Evolutionary conservation across 2,888 invertebrate genomes (phyloP).

Genomic region (Idaea dimidiata): DNA sequence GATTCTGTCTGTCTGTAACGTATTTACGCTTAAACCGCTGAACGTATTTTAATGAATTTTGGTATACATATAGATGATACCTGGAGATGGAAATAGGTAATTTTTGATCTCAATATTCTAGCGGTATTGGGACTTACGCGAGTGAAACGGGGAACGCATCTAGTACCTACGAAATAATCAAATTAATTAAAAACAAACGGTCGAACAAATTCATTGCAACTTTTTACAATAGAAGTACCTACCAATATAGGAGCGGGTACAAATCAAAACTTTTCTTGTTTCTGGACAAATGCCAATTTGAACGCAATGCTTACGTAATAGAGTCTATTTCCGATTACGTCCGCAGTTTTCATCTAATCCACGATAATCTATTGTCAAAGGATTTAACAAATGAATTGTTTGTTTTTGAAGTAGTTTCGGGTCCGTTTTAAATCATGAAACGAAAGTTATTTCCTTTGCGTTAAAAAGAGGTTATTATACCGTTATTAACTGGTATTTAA

Average conservation of each 20-base stretch:
- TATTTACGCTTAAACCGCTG: too few species aligned
- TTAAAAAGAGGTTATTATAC: background rate
- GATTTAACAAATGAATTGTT: background rate
- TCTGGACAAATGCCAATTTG: conserved; percentile 30
- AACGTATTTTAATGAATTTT: too few species aligned
- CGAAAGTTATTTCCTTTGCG: background rate
- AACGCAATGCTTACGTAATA: conserved; percentile 25
- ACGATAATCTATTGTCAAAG: conserved; percentile 20
- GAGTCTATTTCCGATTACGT: conserved; percentile 17
- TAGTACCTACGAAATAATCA: background rate
- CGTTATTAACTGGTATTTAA: background rate
- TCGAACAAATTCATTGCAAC: background rate
- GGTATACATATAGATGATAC: background rate
- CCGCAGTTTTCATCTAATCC: conserved; percentile 18
- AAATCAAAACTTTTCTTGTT: background rate
- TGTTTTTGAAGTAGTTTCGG: background rate
- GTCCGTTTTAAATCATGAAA: background rate
- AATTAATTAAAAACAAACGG: conserved; percentile 1
- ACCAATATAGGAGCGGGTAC: background rate
- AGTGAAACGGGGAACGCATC: background rate
- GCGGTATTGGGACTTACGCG: background rate
- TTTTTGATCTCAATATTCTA: background rate
- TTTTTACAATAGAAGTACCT: background rate
- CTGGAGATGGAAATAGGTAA: background rate
- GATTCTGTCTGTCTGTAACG: too few species aligned